Base-by-base conservation (phyloP, 2,888 invertebrate genomes). In the Desoria tigrina region DNA sequence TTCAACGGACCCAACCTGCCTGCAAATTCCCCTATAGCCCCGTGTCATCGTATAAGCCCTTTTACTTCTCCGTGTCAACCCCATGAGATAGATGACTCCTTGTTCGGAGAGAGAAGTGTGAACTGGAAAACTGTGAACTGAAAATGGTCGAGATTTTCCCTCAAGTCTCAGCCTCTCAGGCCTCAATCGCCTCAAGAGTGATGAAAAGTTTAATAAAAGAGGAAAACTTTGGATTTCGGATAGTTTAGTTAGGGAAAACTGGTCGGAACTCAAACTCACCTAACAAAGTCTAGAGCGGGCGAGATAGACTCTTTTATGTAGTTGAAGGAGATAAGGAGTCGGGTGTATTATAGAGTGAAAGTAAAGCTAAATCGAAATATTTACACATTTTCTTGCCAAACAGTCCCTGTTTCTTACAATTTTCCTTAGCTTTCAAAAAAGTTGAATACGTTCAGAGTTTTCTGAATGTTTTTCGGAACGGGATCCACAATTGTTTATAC, bases 151-250 rank as follows among this genome's bases (percentile, higher is more conserved):
- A 51, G 21, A 51, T 51, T 51, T 51, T 51, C 24, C 51, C 51
- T 3, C 6, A 45, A 45, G 16, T 21, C 45, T 21, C 4, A 45
- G 21, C 9, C 16, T 21, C 45, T 21, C 4, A 45, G 21, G 45
- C 16, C 16, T 16, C 45, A 9, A 18, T 16, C 14, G 51, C 51
- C 26, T 16, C 24, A 16, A 58, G 28, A 58, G 58, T 58, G 58
- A 58, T 58, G 58, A 58, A 57, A 58, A 58, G 45, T 58, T 58
- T 58, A 58, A 58, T 58, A 58, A 58, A 58, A 45, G 58, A n/a
- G 42, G 49, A 58, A 57, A 58, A 57, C 56, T 57, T 57, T 57
- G 42, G 39, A 57, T 57, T 4, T 18, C 18, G 6, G 21, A 45
- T 18, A 21, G n/a, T 16, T 45, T 45, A 9, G 45, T 32, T 32